A percentile compares a stretch with the other conserved stretches of the same genome.
These are phyloP conservation scores for Diceros bicornis DNA, from an alignment of 2,797 vertebrate species.

Conservation along the genomic window DNA sequence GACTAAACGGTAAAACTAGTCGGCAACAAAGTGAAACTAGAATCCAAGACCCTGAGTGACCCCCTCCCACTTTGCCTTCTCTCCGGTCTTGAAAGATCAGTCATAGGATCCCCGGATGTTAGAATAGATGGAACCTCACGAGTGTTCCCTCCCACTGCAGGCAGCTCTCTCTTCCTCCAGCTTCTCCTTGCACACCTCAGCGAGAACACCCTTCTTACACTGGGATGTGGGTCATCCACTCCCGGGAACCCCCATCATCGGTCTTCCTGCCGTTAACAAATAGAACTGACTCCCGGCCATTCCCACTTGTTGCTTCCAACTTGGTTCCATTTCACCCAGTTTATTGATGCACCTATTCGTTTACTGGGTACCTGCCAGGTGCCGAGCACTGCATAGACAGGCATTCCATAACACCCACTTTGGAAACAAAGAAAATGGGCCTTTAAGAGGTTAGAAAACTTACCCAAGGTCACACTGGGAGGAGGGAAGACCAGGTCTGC, in stretches of 20 bases:
- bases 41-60: neutral
- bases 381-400: neutral
- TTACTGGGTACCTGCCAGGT: neutral
- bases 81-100: neutral
- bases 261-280: neutral
- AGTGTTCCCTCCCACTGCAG: neutral
- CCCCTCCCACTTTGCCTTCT: neutral
- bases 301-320: neutral
- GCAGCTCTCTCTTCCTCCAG: neutral
- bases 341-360: too few relatives aligned
- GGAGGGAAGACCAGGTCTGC: neutral
- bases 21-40: neutral
- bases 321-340: neutral
- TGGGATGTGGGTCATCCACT: neutral
- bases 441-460: neutral
- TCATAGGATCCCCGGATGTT: neutral
- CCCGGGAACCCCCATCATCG: neutral
- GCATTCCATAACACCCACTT: neutral
- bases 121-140: neutral
- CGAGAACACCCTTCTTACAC: neutral
- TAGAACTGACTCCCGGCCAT: neutral
- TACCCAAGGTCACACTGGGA: neutral
- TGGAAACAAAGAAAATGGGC: constrained; percentile 29
- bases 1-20: neutral
- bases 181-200: neutral